Conservation (phyloP, 2,888 invertebrate genomes). For the Morinoia aosen region DNA sequence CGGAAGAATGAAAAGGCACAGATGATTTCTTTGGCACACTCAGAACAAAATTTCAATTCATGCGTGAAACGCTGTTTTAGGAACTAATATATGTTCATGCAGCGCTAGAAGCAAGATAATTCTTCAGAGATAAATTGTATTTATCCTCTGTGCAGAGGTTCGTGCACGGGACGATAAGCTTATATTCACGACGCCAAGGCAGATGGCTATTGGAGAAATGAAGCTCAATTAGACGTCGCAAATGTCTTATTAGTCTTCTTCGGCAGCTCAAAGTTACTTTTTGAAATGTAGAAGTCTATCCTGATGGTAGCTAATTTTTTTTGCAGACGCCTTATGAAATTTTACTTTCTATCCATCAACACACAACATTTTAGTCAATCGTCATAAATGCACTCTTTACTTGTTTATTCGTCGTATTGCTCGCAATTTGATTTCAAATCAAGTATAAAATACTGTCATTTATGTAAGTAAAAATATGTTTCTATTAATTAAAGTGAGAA, state of each 20-base stretch:
- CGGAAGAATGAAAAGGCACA: not conserved
- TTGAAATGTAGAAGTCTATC: not conserved
- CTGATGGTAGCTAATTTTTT: not conserved
- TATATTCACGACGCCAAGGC: not conserved
- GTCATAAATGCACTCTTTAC: not conserved
- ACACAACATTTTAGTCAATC: not conserved
- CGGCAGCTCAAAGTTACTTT: not conserved
- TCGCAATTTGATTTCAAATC: not conserved
- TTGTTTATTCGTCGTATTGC: not conserved
- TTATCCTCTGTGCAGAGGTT: not conserved
- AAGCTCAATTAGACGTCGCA: not conserved
- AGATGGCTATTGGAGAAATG: not conserved
- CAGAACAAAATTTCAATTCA: not conserved
- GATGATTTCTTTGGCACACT: slow-evolving; percentile 5
- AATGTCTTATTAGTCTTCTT: not conserved
- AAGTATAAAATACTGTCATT: not conserved
- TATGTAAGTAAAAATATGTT: not conserved
- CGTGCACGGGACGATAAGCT: not conserved
- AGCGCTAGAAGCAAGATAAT: not conserved
- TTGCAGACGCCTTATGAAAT: not conserved
- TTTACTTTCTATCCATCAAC: not conserved
- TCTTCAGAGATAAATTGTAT: not conserved
- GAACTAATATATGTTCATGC: not conserved
- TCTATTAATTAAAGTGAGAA: not conserved
- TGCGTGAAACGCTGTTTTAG: not conserved